Evolutionary conservation across 2,113 vertebrate genomes (phyloP), one percentile per base, ranked within the genome.

Genomic region (Syngnathus floridae): DNA sequence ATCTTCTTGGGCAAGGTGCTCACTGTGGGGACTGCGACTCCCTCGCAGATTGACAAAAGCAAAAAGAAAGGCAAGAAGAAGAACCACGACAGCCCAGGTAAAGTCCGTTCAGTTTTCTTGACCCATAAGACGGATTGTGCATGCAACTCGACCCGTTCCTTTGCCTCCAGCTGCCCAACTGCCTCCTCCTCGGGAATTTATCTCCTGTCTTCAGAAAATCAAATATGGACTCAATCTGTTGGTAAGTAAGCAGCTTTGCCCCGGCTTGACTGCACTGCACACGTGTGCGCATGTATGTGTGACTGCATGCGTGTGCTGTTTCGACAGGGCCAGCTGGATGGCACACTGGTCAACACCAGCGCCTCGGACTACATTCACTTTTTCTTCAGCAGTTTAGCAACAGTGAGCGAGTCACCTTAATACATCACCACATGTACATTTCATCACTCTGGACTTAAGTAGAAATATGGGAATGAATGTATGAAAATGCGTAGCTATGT

Each of bases 181-280:
- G 65, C 91, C 89, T 1, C 12, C 72, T 0, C 12, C 43, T 62
- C 66, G 84, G 2, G 88, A 91, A 61, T 91, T 82, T 51, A 2
- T 67, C 2, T 61, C 26, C 4, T 94, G 78, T 66, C 90, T 95
- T 66, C 92, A 95, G 90, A 97, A 95, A 88, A 69, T 93, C 68
- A 98, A 96, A 88, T 92, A 92, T 46, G 88, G 88, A 73, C 86
- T 97, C 71, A 97, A 94, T 85, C 87, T 97, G 38, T 0, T 96
- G 88, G 95, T 97, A 86, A 73, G 75, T 64, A n/a, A 14, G 17
- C 31, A 12, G 16, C 31, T 41, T 16, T 41, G 4, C 31, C 36
- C 4, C 11, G 26, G 26, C 26, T 31, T 22, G 10, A 10, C 11
- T 16, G 2, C 4, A 0, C 22, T 4, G 12, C 9, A 16, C 7